Evolutionary conservation across 2,888 invertebrate species (phyloP).

Genomic region (Lobophora halterata): DNA sequence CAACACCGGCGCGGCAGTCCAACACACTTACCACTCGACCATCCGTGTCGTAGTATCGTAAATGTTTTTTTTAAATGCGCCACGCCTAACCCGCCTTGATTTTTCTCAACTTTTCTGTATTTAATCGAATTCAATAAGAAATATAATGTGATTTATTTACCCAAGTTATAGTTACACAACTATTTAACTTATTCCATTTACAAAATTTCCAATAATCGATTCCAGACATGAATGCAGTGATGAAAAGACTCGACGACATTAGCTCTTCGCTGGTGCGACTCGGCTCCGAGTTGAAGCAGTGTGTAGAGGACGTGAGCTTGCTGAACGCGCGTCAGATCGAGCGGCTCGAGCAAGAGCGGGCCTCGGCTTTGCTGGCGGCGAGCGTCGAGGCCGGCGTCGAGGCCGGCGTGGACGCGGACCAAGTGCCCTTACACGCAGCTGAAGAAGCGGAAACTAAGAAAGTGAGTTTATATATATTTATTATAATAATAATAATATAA

Average conservation of each 20-base stretch:
- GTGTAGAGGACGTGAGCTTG: slow-evolving; percentile 87
- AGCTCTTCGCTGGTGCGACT: slow-evolving; percentile 84
- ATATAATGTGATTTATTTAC: no score
- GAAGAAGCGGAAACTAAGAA: slow-evolving; percentile 87
- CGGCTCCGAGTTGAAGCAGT: slow-evolving; percentile 85
- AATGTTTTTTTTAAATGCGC: no score
- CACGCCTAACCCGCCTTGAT: no score
- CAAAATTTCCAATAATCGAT: slow-evolving; percentile 28
- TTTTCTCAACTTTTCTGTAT: no score
- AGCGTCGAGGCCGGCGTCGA: slow-evolving; percentile 84
- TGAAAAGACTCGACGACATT: slow-evolving; percentile 86
- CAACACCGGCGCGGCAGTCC: no score
- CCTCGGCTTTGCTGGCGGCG: slow-evolving; percentile 84
- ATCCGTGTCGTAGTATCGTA: no score
- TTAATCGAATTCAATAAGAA: no score
- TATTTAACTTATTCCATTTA: no score
- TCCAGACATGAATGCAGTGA: slow-evolving; percentile 64
- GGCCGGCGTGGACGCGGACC: slow-evolving; percentile 81
- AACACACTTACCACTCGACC: no score
- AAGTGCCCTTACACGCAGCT: slow-evolving; percentile 60
- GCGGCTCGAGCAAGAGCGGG: slow-evolving; percentile 82
- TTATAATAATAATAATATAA: no score
- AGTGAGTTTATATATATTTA: no score
- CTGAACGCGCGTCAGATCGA: slow-evolving; percentile 84
- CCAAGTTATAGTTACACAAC: no score